These are phyloP conservation scores for Stratiolaelaps scimitus DNA, from an alignment of 1,140 invertebrate genomes.

Conservation along the genomic window DNA sequence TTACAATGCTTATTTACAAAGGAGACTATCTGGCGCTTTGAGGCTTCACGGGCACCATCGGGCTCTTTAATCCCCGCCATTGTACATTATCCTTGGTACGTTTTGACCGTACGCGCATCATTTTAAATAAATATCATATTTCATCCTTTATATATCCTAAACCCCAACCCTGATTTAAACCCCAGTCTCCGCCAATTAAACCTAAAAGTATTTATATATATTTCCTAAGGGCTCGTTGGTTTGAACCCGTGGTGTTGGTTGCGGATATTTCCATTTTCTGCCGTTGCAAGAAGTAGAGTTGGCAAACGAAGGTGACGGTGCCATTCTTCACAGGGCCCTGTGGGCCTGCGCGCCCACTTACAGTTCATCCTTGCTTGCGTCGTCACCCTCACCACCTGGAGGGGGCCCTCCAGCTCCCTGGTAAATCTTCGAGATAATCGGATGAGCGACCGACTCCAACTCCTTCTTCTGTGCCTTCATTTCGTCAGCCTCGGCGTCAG, in stretches of 20 bases:
- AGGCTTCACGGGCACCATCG: not conserved
- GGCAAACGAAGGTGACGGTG: not conserved
- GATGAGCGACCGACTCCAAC: slow-evolving; percentile 84
- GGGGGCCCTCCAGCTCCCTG: slow-evolving; percentile 60
- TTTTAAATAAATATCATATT: slow-evolving; percentile 11
- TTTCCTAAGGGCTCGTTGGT: too few species aligned
- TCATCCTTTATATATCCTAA: not conserved
- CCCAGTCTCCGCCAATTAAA: too few species aligned
- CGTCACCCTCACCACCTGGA: slow-evolving; percentile 54
- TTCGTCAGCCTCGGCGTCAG: slow-evolving; percentile 81
- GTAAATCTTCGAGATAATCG: slow-evolving; percentile 94
- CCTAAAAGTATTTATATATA: too few species aligned
- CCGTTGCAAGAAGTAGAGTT: too few species aligned
- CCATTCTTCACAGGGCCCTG: not conserved
- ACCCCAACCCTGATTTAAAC: too few species aligned
- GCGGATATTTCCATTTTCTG: too few species aligned
- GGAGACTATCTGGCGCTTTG: slow-evolving; percentile 9
- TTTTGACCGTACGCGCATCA: not conserved
- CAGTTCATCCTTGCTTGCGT: slow-evolving; percentile 67
- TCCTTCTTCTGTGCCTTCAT: slow-evolving; percentile 96
- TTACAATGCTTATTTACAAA: slow-evolving; percentile 28
- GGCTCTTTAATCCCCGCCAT: not conserved
- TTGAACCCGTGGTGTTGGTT: too few species aligned
- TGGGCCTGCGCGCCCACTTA: slow-evolving; percentile 44
- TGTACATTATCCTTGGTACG: not conserved